Base-by-base conservation (phyloP, 2,888 invertebrate species). In the Alitta virens region DNA sequence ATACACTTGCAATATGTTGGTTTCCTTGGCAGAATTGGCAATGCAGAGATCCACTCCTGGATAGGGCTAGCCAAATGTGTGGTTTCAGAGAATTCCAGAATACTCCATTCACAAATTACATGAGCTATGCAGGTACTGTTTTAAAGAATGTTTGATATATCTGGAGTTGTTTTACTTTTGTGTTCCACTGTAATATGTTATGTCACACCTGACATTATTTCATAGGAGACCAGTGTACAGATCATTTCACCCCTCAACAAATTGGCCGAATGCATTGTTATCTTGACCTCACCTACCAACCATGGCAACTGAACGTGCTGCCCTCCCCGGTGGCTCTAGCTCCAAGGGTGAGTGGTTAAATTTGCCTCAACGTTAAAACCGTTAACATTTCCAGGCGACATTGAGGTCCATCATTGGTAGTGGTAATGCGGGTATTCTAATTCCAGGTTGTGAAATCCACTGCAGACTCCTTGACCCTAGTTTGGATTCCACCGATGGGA, bases 261-360 rank as follows among this genome's bases (percentile, higher is more conserved):
- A 72, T 67, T 54, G 80, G 79, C 26, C 71, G 80, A 38, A 80
- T 81, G 80, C 80, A 81, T 62, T 81, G 80, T 60, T 80, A 80
- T 68, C 67, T 80, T 26, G 79, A 80, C 68, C 70, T 79, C 9
- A 70, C 71, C 14, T 75, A 78, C 60, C 73, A 75, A 54, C 64
- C 75, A 14, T 73, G 74, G 75, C 66, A 66, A 56, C 66, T 63
- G 1, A 64, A 60, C 16, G 66, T 65, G 42, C 43, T 49, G 7
- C 75, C 76, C 1, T 65, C 75, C 1, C 74, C 78, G 2, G 67
- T 75, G 5, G 76, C 78, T 1, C 57, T 76, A 0, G 60, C 75
- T 12, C 78, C 78, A 2, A 73, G 66, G 72, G 78, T 78, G 69
- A 52, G 50, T 27, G 7, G 16, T 2, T 33, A n/a, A n/a, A n/a